Percentiles rank a stretch among this genome's conserved stretches.
Conservation (phyloP, 2,797 vertebrate species). For the Epinephelus malabaricus region DNA sequence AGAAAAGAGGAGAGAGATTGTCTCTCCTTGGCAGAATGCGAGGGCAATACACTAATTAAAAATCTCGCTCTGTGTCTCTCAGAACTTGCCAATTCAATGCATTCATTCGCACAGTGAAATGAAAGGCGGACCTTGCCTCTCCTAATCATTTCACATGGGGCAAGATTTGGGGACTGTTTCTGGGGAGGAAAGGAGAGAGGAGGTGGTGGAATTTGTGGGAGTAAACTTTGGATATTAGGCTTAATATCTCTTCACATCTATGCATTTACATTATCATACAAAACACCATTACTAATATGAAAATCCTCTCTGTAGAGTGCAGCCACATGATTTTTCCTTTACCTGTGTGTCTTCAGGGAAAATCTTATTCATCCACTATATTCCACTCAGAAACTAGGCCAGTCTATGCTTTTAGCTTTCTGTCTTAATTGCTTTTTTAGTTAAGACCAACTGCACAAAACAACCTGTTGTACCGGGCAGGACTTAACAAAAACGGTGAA, state of each 20-base stretch:
- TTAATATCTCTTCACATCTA: neutral
- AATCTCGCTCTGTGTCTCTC: constrained; percentile 67
- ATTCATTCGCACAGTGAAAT: constrained; percentile 59
- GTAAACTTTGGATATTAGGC: constrained; percentile 6
- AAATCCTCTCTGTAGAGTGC: neutral
- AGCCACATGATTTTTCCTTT: neutral
- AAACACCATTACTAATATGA: neutral
- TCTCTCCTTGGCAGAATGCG: constrained; percentile 55
- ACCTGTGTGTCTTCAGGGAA: constrained; percentile 6
- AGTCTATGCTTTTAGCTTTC: constrained; percentile 29
- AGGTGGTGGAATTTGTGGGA: neutral
- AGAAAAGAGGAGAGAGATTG: constrained; percentile 42
- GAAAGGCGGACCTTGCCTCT: constrained; percentile 64
- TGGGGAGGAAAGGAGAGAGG: constrained; percentile 7
- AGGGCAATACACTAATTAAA: constrained; percentile 77
- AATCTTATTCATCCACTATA: neutral
- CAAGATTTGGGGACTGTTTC: constrained; percentile 57
- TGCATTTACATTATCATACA: neutral
- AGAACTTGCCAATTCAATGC: constrained; percentile 69
- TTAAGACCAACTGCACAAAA: constrained; percentile 26
- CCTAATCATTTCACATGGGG: constrained; percentile 68
- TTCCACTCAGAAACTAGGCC: constrained; percentile 9
- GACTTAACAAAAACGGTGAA: constrained; percentile 3
- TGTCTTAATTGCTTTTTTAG: constrained; percentile 11
- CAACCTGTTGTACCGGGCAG: neutral